phyloP scores from a whole-genome alignment of 2,797 vertebrate species.

The Helostoma temminkii region DNA sequence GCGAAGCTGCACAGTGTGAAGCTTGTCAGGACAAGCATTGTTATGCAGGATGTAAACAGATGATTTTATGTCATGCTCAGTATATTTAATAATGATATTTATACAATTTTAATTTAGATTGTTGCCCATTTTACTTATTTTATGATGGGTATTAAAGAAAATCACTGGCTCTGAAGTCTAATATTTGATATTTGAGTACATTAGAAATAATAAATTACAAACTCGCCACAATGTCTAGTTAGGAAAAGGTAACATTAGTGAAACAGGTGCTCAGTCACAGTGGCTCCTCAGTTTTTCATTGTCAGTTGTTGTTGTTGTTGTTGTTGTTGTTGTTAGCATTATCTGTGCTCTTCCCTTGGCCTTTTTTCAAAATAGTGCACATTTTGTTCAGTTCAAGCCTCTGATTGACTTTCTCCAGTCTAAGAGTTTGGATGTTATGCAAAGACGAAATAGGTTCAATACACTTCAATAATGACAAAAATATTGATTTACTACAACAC shows the following conservation, averaged over 20 bases:
- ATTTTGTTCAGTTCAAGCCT: background rate
- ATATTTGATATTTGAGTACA: background rate
- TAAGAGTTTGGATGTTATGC: background rate
- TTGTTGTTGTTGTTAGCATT: background rate
- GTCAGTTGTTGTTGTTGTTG: background rate
- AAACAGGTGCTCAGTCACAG: background rate
- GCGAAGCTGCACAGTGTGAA: background rate
- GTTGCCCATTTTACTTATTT: background rate
- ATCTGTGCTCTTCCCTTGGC: no score
- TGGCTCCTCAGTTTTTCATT: background rate
- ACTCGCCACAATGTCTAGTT: no score
- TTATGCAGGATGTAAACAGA: background rate
- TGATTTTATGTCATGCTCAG: background rate
- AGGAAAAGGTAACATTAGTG: no score
- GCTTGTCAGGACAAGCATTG: background rate
- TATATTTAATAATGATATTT: background rate
- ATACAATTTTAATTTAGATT: no score
- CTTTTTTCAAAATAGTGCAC: background rate
- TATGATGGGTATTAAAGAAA: background rate
- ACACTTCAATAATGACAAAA: background rate
- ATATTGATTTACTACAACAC: background rate
- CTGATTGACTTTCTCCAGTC: background rate
- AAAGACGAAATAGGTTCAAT: background rate
- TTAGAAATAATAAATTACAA: no score
- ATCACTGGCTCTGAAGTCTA: background rate